A percentile compares a stretch with the other conserved stretches of the same genome.
These are phyloP conservation scores for Myripristis murdjan DNA, from an alignment of 2,797 vertebrate species.

Conservation along the genomic window DNA sequence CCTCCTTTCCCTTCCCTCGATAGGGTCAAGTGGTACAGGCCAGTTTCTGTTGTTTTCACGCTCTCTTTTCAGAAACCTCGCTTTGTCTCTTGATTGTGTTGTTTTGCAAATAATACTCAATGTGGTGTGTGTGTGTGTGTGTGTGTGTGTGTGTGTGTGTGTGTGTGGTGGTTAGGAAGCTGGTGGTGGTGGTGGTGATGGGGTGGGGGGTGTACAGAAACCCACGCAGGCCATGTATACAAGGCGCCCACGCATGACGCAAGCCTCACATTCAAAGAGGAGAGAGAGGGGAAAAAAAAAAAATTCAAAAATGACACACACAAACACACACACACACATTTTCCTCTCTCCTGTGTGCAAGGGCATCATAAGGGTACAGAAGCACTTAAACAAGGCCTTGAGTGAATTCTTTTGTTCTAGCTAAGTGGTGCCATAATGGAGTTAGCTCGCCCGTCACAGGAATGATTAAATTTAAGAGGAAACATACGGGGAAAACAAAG, in stretches of 20 bases:
- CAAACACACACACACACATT: slow-evolving; percentile 3
- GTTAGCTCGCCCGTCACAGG: slow-evolving; percentile 60
- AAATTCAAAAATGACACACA: no score
- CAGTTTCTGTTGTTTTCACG: slow-evolving; percentile 78
- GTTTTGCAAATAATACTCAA: slow-evolving; percentile 76
- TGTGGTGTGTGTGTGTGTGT: no score
- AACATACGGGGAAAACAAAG: slow-evolving; percentile 64
- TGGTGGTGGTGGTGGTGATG: not conserved
- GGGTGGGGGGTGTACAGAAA: slow-evolving; percentile 33
- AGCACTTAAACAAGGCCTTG: slow-evolving; percentile 74
- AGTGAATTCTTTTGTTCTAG: slow-evolving; percentile 71
- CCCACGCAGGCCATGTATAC: slow-evolving; percentile 76
- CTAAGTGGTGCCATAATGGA: slow-evolving; percentile 62
- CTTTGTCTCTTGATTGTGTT: slow-evolving; percentile 77
- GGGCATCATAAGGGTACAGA: slow-evolving; percentile 56
- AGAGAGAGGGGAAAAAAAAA: no score
- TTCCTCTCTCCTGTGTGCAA: slow-evolving; percentile 45
- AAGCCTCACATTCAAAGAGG: slow-evolving; percentile 65
- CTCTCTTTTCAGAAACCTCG: slow-evolving; percentile 60
- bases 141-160: no score
- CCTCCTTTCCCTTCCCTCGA: slow-evolving; percentile 30
- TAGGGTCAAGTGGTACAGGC: slow-evolving; percentile 86
- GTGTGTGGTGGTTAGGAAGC: slow-evolving; percentile 21
- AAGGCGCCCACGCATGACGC: slow-evolving; percentile 76
- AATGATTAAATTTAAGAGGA: slow-evolving; percentile 69